Evolutionary conservation across 2,888 invertebrate genomes (phyloP).

Genomic region (Branchipolynoe longqiensis): DNA sequence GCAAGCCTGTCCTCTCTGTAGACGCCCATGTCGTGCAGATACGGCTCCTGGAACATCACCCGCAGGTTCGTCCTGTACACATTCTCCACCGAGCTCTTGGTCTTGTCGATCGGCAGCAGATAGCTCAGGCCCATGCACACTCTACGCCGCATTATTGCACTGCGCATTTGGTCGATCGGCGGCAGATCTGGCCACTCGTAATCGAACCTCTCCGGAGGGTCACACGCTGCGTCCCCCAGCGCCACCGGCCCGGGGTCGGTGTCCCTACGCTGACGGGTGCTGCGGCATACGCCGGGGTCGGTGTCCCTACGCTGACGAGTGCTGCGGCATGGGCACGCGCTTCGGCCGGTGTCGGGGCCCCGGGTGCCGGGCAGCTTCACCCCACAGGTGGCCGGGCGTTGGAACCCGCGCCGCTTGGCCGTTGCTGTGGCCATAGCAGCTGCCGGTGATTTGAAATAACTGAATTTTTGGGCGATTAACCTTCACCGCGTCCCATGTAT

Average conservation of each 20-base stretch:
- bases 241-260: constrained; percentile 29
- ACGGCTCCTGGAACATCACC: constrained; percentile 77
- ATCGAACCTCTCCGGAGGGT: constrained; percentile 11
- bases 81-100: constrained; percentile 75
- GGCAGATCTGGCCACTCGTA: constrained; percentile 79
- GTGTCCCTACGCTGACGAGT: constrained; percentile 12
- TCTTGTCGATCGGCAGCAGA: constrained; percentile 76
- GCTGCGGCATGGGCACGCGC: background rate
- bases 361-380: background rate
- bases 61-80: constrained; percentile 75
- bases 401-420: background rate
- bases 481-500: too few relatives aligned
- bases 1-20: constrained; percentile 72
- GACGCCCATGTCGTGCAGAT: constrained; percentile 69
- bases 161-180: constrained; percentile 74
- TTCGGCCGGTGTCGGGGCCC: background rate
- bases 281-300: constrained; percentile 39
- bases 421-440: too few relatives aligned
- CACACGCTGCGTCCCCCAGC: background rate
- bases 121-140: constrained; percentile 77
- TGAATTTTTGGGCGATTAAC: too few relatives aligned
- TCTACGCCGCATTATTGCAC: constrained; percentile 73
- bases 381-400: constrained; percentile 28
- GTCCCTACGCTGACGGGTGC: background rate
- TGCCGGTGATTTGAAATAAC: too few relatives aligned